Percentiles rank a stretch among this genome's conserved stretches.
phyloP scores from a whole-genome alignment of 2,113 vertebrate species.

The Hippocampus barbouri region DNA sequence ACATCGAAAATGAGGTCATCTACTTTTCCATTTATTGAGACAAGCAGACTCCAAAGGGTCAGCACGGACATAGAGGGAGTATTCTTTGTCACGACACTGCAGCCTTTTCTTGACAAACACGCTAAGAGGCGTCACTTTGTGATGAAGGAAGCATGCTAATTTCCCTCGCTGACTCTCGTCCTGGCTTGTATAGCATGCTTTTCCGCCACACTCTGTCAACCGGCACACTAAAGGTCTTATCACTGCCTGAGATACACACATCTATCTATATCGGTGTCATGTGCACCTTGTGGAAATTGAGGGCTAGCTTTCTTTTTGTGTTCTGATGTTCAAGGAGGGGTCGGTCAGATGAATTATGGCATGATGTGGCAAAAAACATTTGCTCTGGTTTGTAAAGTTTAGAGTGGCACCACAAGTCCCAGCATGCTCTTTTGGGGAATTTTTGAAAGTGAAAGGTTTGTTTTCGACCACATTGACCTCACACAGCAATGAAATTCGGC shows the following conservation, averaged over 20 bases:
- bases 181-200: slow-evolving; percentile 30
- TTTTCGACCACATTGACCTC: neutral
- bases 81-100: slow-evolving; percentile 5
- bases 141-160: slow-evolving; percentile 13
- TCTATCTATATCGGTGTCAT: neutral
- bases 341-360: neutral
- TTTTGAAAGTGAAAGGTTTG: slow-evolving; percentile 1
- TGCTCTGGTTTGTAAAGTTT: neutral
- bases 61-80: neutral
- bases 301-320: too few species aligned
- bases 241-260: neutral
- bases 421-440: neutral
- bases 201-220: neutral
- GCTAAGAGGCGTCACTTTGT: neutral
- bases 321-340: neutral
- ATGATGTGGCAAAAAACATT: neutral
- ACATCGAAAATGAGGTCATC: neutral
- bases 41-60: slow-evolving; percentile 12
- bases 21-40: slow-evolving; percentile 4
- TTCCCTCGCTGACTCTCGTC: slow-evolving; percentile 26
- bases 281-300: neutral
- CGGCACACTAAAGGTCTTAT: neutral
- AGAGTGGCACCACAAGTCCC: slow-evolving; percentile 1
- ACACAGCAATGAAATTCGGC: slow-evolving; percentile 25
- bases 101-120: slow-evolving; percentile 38